phyloP scores from a whole-genome alignment of 2,797 vertebrate genomes.

The Xenops minutus region DNA sequence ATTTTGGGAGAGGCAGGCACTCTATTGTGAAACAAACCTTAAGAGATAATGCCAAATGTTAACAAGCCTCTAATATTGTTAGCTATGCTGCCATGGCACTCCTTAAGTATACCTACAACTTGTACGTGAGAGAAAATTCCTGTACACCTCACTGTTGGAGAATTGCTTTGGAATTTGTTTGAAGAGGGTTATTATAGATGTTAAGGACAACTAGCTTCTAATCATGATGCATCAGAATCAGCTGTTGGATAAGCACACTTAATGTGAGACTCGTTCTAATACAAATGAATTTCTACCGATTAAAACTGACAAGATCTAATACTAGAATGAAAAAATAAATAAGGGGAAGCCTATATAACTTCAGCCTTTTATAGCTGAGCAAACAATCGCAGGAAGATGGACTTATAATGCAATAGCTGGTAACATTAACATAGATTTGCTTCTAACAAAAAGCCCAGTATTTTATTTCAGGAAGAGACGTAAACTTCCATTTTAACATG shows the following conservation, averaged over 20 bases:
- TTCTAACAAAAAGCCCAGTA: neutral
- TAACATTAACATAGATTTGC: neutral
- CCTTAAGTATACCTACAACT: neutral
- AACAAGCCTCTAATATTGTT: conserved; percentile 13
- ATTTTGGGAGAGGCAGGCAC: conserved; percentile 55
- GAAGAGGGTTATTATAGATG: neutral
- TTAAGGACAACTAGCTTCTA: neutral
- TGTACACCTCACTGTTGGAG: neutral
- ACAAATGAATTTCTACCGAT: neutral
- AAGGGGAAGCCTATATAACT: neutral
- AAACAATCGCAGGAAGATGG: fast-evolving
- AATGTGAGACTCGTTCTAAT: neutral
- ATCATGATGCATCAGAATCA: neutral
- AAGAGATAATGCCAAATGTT: conserved; percentile 12
- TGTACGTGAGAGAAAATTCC: neutral
- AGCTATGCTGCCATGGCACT: neutral
- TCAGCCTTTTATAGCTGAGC: neutral
- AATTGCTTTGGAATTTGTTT: conserved; percentile 8
- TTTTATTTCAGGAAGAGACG: neutral
- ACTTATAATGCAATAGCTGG: neutral
- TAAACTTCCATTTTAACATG: neutral
- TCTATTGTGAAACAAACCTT: conserved; percentile 43
- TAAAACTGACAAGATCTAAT: neutral
- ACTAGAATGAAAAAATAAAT: neutral
- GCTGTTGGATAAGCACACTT: neutral